phyloP scores from a whole-genome alignment of 2,888 invertebrate species.

The Pilophorus perplexus region DNA sequence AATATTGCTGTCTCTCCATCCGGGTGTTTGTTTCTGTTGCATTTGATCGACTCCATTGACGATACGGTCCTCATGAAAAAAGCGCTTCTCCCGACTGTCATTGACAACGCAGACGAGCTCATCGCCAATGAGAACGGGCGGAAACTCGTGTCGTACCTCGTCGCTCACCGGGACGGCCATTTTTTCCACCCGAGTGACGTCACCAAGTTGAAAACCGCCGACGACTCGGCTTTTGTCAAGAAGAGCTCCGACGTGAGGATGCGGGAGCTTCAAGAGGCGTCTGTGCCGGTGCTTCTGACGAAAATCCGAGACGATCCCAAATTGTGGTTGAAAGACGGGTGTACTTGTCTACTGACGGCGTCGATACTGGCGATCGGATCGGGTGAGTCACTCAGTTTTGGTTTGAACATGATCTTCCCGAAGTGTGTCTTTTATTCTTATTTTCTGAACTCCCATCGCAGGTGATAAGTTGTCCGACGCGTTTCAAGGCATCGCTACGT shows the following conservation, averaged over 20 bases:
- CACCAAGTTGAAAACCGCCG: constrained; percentile 70
- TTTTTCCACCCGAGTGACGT: constrained; percentile 81
- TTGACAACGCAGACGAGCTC: constrained; percentile 65
- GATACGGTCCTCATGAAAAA: constrained; percentile 90
- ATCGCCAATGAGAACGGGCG: constrained; percentile 77
- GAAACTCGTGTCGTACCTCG: constrained; percentile 82
- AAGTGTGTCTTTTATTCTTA: neutral
- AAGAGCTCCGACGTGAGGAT: constrained; percentile 35
- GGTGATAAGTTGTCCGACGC: neutral
- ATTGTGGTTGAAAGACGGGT: constrained; percentile 67
- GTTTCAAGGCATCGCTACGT: constrained; percentile 18
- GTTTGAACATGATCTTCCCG: neutral
- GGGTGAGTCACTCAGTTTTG: no score
- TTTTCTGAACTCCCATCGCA: no score
- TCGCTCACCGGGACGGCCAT: constrained; percentile 74
- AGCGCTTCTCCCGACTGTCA: constrained; percentile 68
- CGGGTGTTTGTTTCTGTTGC: constrained; percentile 77
- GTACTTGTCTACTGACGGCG: constrained; percentile 66
- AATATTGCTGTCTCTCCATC: constrained; percentile 82
- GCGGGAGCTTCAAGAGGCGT: constrained; percentile 55
- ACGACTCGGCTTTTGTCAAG: constrained; percentile 52
- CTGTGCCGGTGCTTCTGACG: constrained; percentile 60
- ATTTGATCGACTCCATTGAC: constrained; percentile 84
- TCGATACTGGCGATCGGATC: constrained; percentile 66
- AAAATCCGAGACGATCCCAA: constrained; percentile 60